Base-by-base conservation (phyloP, 2,113 vertebrate genomes). In the Toxotes chatareus region DNA sequence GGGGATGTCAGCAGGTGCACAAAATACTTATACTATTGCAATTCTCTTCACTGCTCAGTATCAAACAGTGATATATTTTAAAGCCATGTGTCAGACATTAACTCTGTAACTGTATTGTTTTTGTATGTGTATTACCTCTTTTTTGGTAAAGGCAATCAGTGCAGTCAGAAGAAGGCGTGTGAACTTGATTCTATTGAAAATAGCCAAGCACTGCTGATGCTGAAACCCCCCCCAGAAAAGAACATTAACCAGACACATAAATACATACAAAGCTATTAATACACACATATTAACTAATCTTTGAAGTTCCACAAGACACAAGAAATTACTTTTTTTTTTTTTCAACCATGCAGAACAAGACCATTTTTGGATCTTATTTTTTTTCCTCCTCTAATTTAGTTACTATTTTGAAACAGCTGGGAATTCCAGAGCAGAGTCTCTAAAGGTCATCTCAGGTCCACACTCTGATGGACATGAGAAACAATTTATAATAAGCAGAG, bases 101-200 rank as follows among this genome's bases (percentile, higher is more conserved):
- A 62, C 12, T 19, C 31, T 34, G 5, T 13, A 19, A 21, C 6
- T 17, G 7, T 40, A 34, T 75, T 59, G 51, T 66, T 55, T 61
- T 0, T 47, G 16, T 64, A 38, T 40, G 38, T 42, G 19, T 12
- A 3, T 21, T 95, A 98, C 97, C 97, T 98, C 97, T 91, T 98
- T 99, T 82, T 98, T 98, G 6, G 97, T 98, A 86, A 99, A 99
- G 64, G 97, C 96, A 86, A 99, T 97, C 86, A 99, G 91, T 78
- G 97, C 96, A 36, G 97, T 98, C 86, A 99, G 93, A 59, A 98
- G 93, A 65, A 99, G 76, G 0, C 97, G 95, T 42, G 96, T 98
- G 93, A 99, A 99, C 93, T 97, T 98, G 82, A 99, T 96, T 94
- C 97, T 96, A 91, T 97, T 97, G 91, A 98, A 99, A 70, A 98